Evolutionary conservation across 30 jellyfish, hydroid and myxozoan species (phyloP), one percentile per base, ranked within the genome.

Genomic region (Aurelia coerulea): DNA sequence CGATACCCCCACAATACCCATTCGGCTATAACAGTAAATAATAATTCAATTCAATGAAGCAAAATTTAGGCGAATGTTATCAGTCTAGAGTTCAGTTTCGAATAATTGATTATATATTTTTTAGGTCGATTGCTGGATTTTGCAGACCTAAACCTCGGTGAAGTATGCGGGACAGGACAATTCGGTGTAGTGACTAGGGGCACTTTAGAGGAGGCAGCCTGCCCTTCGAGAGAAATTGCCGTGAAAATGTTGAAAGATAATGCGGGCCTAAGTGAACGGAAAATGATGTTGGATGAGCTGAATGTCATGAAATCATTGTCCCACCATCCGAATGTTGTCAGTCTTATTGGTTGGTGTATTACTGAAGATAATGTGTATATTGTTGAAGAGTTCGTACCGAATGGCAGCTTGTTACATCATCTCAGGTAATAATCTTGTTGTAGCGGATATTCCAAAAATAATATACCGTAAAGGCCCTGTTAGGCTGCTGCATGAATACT

Each of bases 291-390:
- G 17, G 92, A 76, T 60, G 98, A 93, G 76, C 56, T 93, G 41
- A 65, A 76, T 1, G 85, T 85, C 84, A 82, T 93, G 97, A 80
- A 95, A 51, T 35, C 91, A 5, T 51, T 93, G 18, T 88, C 98
- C 34, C 96, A 78, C 49, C 98, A 93, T 79, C 98, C 97, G 9
- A 93, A 93, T 68, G 89, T 93, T 19, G 71, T 93, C 42, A 62
- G 95, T 15, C 85, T 93, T 8, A 39, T 88, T 32, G 98, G 98
- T 3, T 93, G 98, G 98, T 84, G 97, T 78, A 84, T 88, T 18
- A 93, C 97, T 5, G 97, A 89, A 70, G 98, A 93, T 39, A 89
- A 93, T 74, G 91, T 93, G 14, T 89, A 88, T 72, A 95, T 93
- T 29, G 89, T 93, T 35, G 97, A 88, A 85, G 98, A 93, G 46